Evolutionary conservation across 2,888 invertebrate species (phyloP), one percentile per base, ranked within the genome.

Genomic region (Brassicogethes aeneus): DNA sequence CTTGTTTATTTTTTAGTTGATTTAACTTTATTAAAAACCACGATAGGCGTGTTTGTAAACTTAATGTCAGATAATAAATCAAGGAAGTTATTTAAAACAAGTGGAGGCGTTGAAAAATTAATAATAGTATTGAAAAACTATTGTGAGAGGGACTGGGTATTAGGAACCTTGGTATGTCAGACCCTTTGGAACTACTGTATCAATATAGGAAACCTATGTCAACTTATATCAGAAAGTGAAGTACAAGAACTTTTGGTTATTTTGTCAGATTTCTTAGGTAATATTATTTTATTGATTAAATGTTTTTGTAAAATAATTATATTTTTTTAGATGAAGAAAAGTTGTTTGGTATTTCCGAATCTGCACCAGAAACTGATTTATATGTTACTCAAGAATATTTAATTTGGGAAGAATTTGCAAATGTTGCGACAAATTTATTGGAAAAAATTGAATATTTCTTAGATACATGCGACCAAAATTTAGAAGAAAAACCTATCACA

Each of bases 21-120:
- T 41, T 69, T 75, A 36, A 80, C 81, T 51, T 72, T 88, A 12
- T 76, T 87, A 1, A 82, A 82, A 59, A 82, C 87, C 3, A 80
- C 85, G 2, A 82, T 85, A 41, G 90, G 90, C 1, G 85, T 90
- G 30, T 73, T 90, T 37, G 87, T 90, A 14, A 90, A 90, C 71
- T 75, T 90, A 54, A 78, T 78, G 60, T 74, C 78, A 8, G 78
- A 74, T 48, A 70, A 70, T 50, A 73, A 74, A 49, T 74, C 74
- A 43, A 66, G 79, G 34, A 57, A 65, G 16, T 68, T 74, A 16
- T 74, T 79, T 37, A 68, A 73, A 52, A 69, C 72, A 40, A 57
- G 70, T 8, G 67, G 68, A 36, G 79, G 78, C 1, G 68, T 75
- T n/a, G 55, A 65, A 14, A 66, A 74, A 53, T 53, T 74, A 39